These are phyloP conservation scores for Garrulus glandarius DNA, from an alignment of 2,797 vertebrate species.

Conservation along the genomic window DNA sequence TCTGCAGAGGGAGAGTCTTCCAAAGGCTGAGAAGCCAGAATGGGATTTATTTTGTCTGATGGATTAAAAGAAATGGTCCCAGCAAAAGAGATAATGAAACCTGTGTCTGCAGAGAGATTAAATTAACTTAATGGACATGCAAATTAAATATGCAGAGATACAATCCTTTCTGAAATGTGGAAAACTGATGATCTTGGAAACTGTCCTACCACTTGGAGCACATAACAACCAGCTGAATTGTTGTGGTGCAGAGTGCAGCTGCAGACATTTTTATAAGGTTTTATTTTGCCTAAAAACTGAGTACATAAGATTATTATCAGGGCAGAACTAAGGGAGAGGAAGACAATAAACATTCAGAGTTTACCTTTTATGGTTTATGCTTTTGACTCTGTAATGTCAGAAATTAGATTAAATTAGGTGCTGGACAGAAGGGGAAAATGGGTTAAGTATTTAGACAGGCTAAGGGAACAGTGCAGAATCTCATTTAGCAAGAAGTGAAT, in stretches of 20 bases:
- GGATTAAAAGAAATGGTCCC: not conserved
- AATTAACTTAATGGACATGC: conserved; percentile 40
- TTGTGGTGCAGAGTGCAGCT: not conserved
- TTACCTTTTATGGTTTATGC: not conserved
- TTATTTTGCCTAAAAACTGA: conserved; percentile 6
- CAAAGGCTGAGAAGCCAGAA: not conserved
- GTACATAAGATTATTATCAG: not conserved
- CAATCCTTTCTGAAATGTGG: not conserved
- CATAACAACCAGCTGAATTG: not conserved
- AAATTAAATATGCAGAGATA: conserved; percentile 10
- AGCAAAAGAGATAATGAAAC: conserved; percentile 23
- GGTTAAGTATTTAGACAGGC: not conserved
- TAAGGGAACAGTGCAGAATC: not conserved
- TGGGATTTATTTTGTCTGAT: conserved; percentile 26
- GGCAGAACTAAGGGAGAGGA: not conserved
- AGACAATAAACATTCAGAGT: not conserved
- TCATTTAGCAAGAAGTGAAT: conserved; percentile 27
- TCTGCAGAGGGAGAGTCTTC: not conserved
- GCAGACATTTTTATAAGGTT: not conserved
- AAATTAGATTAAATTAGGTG: conserved; percentile 19
- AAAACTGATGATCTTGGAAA: conserved; percentile 15
- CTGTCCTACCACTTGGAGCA: not conserved
- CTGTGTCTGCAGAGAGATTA: conserved; percentile 2
- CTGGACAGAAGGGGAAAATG: conserved; percentile 1
- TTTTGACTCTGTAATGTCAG: not conserved